Base-by-base conservation (phyloP, 2,113 vertebrate species). In the Zootoca vivipara region DNA sequence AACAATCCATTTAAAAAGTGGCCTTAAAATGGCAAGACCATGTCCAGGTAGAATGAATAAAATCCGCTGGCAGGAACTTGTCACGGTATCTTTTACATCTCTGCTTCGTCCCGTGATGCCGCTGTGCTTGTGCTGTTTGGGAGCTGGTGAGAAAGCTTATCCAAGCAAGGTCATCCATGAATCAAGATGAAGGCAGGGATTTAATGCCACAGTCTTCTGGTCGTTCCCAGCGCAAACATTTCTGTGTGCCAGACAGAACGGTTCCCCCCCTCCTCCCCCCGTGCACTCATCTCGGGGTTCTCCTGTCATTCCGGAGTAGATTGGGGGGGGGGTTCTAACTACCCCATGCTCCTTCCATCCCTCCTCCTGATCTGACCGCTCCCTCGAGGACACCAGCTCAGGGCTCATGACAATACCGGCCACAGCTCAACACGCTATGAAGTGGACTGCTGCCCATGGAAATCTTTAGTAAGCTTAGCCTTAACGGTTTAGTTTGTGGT, bases 1-100 rank as follows among this genome's bases (percentile, higher is more conserved):
- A 67, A 86, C 85, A 77, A 78, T 67, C 85, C 62, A 86, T 86
- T 86, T 62, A 62, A 78, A 86, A 86, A 77, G 46, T n/a, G 62
- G 8, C 58, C 58, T 78, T 78, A 78, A 62, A 85, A 86, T 22
- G 35, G 74, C 62, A 78, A 86, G 40, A 69, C 85, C 40, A 35
- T 30, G 7, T 67, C 74, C 74, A 86, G 62, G 74, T 12, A 86
- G 78, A 82, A 62, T 82, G 35, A 67, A 65, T 65, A 67, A 82
- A 86, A 86, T 69, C 74, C 28, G 2, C 38, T 78, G 58, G 62
- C 85, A 86, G 85, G 85, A 69, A 78, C 74, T 78, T 86, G 74
- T 78, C 74, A 78, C 85, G 10, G 64, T 86, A 69, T 86, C 85
- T 52, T 78, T 86, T 78, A 69, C 85, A 78, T 18, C 73, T 77